Percentiles rank a stretch among this genome's conserved stretches.
These are phyloP conservation scores for Dimorphilus gyrociliatus DNA, from an alignment of 2,888 invertebrate species.

Conservation along the genomic window DNA sequence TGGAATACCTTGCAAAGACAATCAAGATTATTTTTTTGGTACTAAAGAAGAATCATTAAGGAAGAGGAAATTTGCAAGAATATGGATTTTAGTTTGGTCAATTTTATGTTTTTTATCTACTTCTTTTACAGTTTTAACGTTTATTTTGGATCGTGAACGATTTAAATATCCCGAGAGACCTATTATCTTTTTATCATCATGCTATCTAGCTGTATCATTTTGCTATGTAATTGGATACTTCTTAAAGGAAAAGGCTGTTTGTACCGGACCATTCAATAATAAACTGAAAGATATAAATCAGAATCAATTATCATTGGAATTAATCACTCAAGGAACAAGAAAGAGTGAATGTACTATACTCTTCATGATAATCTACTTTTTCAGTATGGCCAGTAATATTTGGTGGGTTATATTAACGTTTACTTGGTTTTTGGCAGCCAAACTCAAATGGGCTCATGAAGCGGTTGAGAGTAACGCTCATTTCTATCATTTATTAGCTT, in stretches of 20 bases:
- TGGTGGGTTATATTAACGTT: slow-evolving; percentile 89
- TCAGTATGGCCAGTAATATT: slow-evolving; percentile 93
- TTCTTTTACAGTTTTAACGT: slow-evolving; percentile 86
- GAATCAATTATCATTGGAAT: no score
- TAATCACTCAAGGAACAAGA: no score
- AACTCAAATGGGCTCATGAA: slow-evolving; percentile 96
- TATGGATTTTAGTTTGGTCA: slow-evolving; percentile 93
- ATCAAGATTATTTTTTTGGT: no score
- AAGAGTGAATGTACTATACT: slow-evolving; percentile 77
- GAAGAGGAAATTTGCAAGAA: slow-evolving; percentile 78
- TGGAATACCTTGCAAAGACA: no score
- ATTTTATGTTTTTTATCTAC: slow-evolving; percentile 87
- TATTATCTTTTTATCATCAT: slow-evolving; percentile 88
- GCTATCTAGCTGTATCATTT: slow-evolving; percentile 78
- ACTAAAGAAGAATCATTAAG: no score
- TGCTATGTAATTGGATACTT: slow-evolving; percentile 57
- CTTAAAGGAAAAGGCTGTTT: no score
- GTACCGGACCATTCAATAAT: no score
- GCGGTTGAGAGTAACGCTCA: slow-evolving; percentile 85
- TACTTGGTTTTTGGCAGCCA: slow-evolving; percentile 96
- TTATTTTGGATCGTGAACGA: slow-evolving; percentile 78
- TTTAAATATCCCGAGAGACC: slow-evolving; percentile 81
- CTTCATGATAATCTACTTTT: slow-evolving; percentile 89
- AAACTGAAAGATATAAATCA: no score
- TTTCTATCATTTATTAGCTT: slow-evolving; percentile 89